phyloP scores from a whole-genome alignment of 2,113 vertebrate genomes.

The Stomatorhinus ivindoensis region DNA sequence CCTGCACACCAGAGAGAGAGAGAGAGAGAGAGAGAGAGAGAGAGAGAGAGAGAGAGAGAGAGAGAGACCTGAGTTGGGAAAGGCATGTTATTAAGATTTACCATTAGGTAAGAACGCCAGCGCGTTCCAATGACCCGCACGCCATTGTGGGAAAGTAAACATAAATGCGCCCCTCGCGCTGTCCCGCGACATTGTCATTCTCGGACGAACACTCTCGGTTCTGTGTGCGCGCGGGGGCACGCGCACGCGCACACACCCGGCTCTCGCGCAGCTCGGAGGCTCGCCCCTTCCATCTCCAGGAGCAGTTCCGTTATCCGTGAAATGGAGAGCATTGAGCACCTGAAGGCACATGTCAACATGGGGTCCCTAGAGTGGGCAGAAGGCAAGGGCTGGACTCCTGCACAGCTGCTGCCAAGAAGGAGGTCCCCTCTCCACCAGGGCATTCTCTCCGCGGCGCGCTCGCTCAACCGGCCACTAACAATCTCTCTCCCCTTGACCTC shows the following conservation, averaged over 20 bases:
- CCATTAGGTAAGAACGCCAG: not conserved
- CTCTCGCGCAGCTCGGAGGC: not conserved
- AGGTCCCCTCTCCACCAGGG: not conserved
- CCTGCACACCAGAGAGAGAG: too few relatives aligned
- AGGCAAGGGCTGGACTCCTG: slow-evolving; percentile 36
- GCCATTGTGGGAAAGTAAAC: not conserved
- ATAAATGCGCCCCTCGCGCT: not conserved
- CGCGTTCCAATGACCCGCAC: not conserved
- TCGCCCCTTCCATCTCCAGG: slow-evolving; percentile 26
- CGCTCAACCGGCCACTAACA: not conserved
- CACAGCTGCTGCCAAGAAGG: slow-evolving; percentile 39
- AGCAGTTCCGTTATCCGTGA: slow-evolving; percentile 27
- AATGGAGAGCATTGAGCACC: slow-evolving; percentile 40
- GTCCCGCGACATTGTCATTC: not conserved
- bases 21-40: too few relatives aligned
- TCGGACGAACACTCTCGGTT: slow-evolving; percentile 17
- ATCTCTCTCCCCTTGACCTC: not conserved
- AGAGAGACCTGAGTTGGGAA: not conserved
- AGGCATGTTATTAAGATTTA: not conserved
- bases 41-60: too few relatives aligned
- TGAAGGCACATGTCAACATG: slow-evolving; percentile 45
- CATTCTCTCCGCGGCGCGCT: not conserved
- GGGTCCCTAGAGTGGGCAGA: slow-evolving; percentile 39
- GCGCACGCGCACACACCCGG: not conserved
- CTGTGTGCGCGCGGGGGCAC: slow-evolving; percentile 23